Percentiles rank a stretch among this genome's conserved stretches.
phyloP scores from a whole-genome alignment of 2,888 invertebrate species.

The Zelleria hepariella region DNA sequence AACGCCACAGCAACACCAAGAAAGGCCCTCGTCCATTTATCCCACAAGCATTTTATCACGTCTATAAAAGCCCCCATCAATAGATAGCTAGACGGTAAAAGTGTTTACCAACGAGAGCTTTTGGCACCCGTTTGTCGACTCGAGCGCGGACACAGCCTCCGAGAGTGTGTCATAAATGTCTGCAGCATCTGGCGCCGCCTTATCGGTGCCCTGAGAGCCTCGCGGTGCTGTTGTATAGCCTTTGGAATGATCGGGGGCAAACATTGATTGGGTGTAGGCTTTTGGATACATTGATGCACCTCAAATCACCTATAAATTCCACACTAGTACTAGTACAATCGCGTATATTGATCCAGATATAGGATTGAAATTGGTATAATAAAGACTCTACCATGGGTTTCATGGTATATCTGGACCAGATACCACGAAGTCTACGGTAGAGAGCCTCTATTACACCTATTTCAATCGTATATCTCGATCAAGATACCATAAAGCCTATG shows the following conservation, averaged over 20 bases:
- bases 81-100: constrained; percentile 52
- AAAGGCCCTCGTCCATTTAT: background rate
- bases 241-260: background rate
- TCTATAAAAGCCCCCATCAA: constrained; percentile 52
- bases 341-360: too few species aligned
- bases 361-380: too few species aligned
- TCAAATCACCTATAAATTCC: background rate
- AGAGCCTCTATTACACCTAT: too few species aligned
- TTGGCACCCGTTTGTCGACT: constrained; percentile 54
- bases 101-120: constrained; percentile 61
- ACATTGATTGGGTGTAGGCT: too few species aligned
- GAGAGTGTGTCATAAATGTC: constrained; percentile 26
- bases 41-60: constrained; percentile 34
- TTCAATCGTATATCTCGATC: too few species aligned
- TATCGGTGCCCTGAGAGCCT: constrained; percentile 18
- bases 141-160: constrained; percentile 10
- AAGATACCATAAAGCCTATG: too few species aligned
- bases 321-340: too few species aligned
- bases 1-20: background rate
- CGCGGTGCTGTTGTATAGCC: too few species aligned
- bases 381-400: too few species aligned
- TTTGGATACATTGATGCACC: background rate
- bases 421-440: too few species aligned
- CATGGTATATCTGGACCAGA: too few species aligned
- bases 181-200: constrained; percentile 52